Conservation (phyloP, 2,113 vertebrate genomes). For the Garra rufa region DNA sequence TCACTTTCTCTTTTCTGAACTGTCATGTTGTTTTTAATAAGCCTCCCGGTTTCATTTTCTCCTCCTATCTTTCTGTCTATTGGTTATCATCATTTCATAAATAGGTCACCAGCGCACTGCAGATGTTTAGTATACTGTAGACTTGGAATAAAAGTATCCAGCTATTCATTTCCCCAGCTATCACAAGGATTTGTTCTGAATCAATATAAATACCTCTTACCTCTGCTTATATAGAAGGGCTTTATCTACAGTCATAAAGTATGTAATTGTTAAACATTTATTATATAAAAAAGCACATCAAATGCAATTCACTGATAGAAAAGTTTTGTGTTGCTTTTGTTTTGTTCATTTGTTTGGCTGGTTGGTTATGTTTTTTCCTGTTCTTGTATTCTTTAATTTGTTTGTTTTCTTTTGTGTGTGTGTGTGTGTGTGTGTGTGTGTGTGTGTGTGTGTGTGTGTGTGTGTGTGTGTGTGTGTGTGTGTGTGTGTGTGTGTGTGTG, state of each 20-base stretch:
- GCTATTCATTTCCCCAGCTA: neutral
- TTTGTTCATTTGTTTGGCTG: too few relatives aligned
- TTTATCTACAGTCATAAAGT: slow-evolving; percentile 32
- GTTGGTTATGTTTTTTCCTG: too few relatives aligned
- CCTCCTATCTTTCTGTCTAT: neutral
- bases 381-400: too few relatives aligned
- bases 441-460: too few relatives aligned
- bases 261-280: neutral
- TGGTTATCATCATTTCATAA: slow-evolving; percentile 16
- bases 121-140: neutral
- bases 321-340: too few relatives aligned
- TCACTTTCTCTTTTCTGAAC: neutral
- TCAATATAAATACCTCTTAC: slow-evolving; percentile 55
- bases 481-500: too few relatives aligned
- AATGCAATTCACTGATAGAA: too few relatives aligned
- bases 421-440: too few relatives aligned
- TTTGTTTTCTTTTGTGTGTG: too few relatives aligned
- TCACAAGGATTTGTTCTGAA: slow-evolving; percentile 45
- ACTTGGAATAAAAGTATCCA: neutral
- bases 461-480: too few relatives aligned
- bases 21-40: neutral
- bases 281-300: neutral
- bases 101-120: slow-evolving; percentile 6
- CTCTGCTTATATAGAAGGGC: slow-evolving; percentile 14
- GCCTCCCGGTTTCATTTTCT: neutral